Conservation (phyloP, 2,888 invertebrate genomes). For the Apotomis turbidana region DNA sequence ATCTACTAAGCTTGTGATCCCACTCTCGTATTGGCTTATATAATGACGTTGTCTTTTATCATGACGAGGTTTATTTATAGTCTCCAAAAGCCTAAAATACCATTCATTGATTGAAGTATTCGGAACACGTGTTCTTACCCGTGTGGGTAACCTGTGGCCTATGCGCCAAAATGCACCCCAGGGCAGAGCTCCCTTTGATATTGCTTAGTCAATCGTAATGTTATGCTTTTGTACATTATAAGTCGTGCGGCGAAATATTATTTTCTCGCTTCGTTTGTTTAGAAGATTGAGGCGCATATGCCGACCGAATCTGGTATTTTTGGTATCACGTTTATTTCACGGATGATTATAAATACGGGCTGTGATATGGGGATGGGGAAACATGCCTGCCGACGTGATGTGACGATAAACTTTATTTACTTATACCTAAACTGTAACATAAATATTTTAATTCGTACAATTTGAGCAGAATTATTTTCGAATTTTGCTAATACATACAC, state of each 20-base stretch:
- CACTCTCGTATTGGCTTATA: too few species aligned
- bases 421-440: too few species aligned
- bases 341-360: constrained; percentile 5
- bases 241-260: constrained; percentile 55
- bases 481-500: too few species aligned
- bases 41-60: too few species aligned
- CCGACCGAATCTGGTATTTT: constrained; percentile 56
- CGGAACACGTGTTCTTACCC: background rate
- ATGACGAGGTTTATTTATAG: too few species aligned
- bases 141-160: constrained; percentile 30
- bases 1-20: too few species aligned
- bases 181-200: constrained; percentile 69
- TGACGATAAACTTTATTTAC: too few species aligned
- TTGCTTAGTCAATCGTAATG: constrained; percentile 74
- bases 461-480: too few species aligned
- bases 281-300: constrained; percentile 73
- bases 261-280: constrained; percentile 73
- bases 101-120: constrained; percentile 6
- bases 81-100: too few species aligned
- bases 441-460: too few species aligned
- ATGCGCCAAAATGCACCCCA: constrained; percentile 57
- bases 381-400: background rate
- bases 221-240: constrained; percentile 74
- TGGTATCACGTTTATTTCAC: constrained; percentile 27
- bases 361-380: constrained; percentile 5